Conservation (phyloP, 2,113 vertebrate species). For the Misgurnus mizolepis region DNA sequence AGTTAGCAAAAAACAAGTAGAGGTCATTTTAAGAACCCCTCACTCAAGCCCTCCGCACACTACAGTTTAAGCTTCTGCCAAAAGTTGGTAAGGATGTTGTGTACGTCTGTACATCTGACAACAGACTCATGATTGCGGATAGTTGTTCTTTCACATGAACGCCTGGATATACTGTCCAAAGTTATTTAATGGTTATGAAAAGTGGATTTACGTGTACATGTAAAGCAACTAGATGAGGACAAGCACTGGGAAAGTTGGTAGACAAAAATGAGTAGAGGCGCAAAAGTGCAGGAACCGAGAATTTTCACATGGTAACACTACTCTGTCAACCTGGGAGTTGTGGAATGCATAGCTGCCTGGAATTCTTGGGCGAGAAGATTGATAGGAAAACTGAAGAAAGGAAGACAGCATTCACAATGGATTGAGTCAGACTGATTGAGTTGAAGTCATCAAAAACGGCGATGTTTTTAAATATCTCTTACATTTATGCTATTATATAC, state of each 20-base stretch:
- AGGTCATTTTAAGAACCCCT: conserved; percentile 69
- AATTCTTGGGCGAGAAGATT: conserved; percentile 42
- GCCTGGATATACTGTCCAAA: too few relatives aligned
- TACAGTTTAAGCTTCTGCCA: conserved; percentile 42
- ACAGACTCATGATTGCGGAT: neutral
- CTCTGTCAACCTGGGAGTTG: conserved; percentile 61
- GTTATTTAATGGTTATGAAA: too few relatives aligned
- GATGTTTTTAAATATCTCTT: neutral
- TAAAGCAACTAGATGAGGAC: neutral
- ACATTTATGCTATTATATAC: conserved; percentile 11
- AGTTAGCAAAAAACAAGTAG: conserved; percentile 73
- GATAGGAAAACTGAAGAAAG: neutral
- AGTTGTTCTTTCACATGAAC: too few relatives aligned
- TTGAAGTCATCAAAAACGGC: neutral
- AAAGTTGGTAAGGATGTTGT: conserved; percentile 48
- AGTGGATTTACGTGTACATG: too few relatives aligned
- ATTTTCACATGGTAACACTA: conserved; percentile 71
- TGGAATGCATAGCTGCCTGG: conserved; percentile 55
- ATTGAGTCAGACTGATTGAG: neutral
- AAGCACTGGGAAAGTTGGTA: too few relatives aligned
- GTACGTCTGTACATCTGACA: too few relatives aligned
- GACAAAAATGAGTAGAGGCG: neutral
- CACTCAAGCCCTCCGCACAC: conserved; percentile 23
- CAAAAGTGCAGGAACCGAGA: conserved; percentile 54
- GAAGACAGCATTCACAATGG: conserved; percentile 5